Conservation (phyloP, 2,113 vertebrate species). For the Stegostoma tigrinum region DNA sequence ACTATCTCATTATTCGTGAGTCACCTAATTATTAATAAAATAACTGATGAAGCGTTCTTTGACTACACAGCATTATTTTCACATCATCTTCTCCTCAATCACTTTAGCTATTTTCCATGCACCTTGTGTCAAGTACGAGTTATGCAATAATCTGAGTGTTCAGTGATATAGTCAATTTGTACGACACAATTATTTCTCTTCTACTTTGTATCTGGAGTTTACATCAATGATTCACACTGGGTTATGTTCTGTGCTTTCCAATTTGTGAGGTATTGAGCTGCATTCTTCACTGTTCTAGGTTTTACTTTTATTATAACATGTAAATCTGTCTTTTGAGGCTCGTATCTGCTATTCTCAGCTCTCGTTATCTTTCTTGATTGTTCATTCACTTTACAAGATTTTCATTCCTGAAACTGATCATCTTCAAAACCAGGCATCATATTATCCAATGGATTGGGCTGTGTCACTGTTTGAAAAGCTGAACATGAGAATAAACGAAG, state of each 20-base stretch:
- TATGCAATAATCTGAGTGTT: not conserved
- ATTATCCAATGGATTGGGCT: not conserved
- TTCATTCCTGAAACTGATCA: not conserved
- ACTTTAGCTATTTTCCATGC: not conserved
- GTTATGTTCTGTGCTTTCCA: not conserved
- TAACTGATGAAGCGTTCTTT: not conserved
- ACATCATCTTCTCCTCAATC: not conserved
- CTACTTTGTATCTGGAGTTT: not conserved
- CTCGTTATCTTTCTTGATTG: not conserved
- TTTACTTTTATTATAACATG: not conserved
- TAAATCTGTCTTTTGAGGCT: not conserved
- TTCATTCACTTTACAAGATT: not conserved
- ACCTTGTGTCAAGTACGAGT: not conserved
- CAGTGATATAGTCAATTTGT: not conserved
- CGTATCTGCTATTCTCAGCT: not conserved
- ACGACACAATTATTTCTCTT: not conserved
- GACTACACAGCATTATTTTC: not conserved
- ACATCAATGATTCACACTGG: not conserved
- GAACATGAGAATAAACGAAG: no score
- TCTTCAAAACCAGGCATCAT: not conserved
- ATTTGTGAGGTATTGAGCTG: not conserved
- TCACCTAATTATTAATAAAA: not conserved
- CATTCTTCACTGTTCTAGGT: not conserved
- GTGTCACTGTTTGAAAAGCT: no score
- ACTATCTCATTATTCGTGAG: not conserved